Evolutionary conservation across 2,888 invertebrate genomes (phyloP).

Genomic region (Morpho helenor): DNA sequence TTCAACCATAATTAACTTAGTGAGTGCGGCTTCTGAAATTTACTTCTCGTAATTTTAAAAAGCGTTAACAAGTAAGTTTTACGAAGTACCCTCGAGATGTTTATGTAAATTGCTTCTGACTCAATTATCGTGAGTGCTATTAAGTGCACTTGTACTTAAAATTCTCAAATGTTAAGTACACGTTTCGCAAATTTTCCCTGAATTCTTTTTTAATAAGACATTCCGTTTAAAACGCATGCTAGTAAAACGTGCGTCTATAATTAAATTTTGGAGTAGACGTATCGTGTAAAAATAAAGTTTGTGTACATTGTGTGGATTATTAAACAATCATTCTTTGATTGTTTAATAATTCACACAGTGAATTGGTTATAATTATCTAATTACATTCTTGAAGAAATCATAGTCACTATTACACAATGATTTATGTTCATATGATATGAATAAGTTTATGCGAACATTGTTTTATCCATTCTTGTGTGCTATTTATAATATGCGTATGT

Average conservation of each 20-base stretch:
- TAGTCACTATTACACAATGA: too few species aligned
- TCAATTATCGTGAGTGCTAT: slow-evolving; percentile 23
- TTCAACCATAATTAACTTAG: slow-evolving; percentile 13
- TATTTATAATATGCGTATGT: too few species aligned
- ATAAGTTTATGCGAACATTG: too few species aligned
- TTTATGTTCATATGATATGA: too few species aligned
- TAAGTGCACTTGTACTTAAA: slow-evolving; percentile 19
- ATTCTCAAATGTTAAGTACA: too few species aligned
- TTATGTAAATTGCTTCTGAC: slow-evolving; percentile 21
- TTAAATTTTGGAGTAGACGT: neutral
- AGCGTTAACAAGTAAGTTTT: slow-evolving; percentile 26
- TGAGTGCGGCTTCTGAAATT: slow-evolving; percentile 18
- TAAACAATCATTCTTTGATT: too few species aligned
- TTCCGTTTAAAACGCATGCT: neutral
- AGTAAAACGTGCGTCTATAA: neutral
- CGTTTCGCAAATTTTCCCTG: neutral
- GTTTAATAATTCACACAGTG: too few species aligned
- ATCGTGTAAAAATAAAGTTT: too few species aligned
- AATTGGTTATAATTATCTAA: too few species aligned
- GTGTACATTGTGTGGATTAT: too few species aligned
- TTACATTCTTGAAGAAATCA: too few species aligned
- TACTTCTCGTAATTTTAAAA: slow-evolving; percentile 19
- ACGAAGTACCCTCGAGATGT: slow-evolving; percentile 25
- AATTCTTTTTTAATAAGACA: neutral
- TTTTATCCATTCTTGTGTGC: too few species aligned